A percentile compares a stretch with the other conserved stretches of the same genome.
Evolutionary conservation across 1,140 invertebrate genomes (phyloP).

Genomic region (Leucophenga varia): DNA sequence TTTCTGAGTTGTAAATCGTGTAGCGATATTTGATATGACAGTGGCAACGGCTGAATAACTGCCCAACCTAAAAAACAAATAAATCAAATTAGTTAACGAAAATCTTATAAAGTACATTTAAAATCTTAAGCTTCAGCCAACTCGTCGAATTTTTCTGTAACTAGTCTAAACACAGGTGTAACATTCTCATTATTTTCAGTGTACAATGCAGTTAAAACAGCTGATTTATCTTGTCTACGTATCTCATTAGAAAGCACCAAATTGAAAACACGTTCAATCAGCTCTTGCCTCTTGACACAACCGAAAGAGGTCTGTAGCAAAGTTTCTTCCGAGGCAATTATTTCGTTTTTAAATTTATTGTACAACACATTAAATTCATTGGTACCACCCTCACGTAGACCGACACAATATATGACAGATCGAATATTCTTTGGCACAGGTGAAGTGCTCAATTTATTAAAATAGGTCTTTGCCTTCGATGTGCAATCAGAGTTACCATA

Average conservation of each 20-base stretch:
- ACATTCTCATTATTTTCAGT: slow-evolving; percentile 56
- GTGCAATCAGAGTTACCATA: slow-evolving; percentile 58
- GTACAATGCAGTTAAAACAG: slow-evolving; percentile 55
- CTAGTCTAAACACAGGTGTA: slow-evolving; percentile 57
- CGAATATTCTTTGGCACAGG: slow-evolving; percentile 60
- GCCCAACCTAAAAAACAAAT: slow-evolving; percentile 41
- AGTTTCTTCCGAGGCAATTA: slow-evolving; percentile 60
- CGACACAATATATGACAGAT: slow-evolving; percentile 63
- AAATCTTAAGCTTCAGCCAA: slow-evolving; percentile 58
- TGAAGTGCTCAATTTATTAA: slow-evolving; percentile 27
- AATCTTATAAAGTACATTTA: slow-evolving; percentile 29
- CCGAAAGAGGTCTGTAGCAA: slow-evolving; percentile 63
- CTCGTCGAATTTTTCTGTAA: slow-evolving; percentile 44
- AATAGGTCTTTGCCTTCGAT: slow-evolving; percentile 35
- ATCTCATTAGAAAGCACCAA: slow-evolving; percentile 46
- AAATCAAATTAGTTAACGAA: not conserved
- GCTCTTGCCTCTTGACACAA: slow-evolving; percentile 58
- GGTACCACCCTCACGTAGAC: slow-evolving; percentile 57
- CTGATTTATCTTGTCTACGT: slow-evolving; percentile 52
- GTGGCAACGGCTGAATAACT: slow-evolving; percentile 55
- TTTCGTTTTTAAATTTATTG: slow-evolving; percentile 56
- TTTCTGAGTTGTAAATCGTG: slow-evolving; percentile 55
- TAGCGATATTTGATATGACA: slow-evolving; percentile 57
- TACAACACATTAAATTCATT: slow-evolving; percentile 60
- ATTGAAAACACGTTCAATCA: slow-evolving; percentile 50